A percentile compares a stretch with the other conserved stretches of the same genome.
These are phyloP conservation scores for Heteromormyrus szaboi DNA, from an alignment of 2,797 vertebrate genomes.

Conservation along the genomic window DNA sequence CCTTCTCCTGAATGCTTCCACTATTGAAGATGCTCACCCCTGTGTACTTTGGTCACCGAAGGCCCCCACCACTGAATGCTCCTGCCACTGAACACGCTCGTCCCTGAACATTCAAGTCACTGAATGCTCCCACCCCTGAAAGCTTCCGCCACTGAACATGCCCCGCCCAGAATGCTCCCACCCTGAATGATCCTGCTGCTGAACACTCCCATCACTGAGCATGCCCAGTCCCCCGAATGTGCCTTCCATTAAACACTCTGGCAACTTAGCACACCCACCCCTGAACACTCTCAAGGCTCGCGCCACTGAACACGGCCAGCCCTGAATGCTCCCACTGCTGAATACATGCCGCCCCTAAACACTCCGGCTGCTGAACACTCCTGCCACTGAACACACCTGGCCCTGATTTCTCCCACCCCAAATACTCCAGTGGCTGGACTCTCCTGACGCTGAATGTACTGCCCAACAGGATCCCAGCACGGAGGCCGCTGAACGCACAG, in stretches of 20 bases:
- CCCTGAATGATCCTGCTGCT: not conserved
- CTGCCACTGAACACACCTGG: not conserved
- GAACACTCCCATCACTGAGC: not conserved
- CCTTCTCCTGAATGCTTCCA: not conserved
- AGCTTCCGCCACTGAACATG: not conserved
- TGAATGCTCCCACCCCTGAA: not conserved
- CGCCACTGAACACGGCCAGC: not conserved
- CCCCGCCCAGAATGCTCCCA: not conserved
- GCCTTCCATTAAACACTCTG: not conserved
- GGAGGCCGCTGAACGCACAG: slow-evolving; percentile 11
- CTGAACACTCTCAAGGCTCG: not conserved
- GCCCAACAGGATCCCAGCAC: not conserved
- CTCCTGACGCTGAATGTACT: not conserved
- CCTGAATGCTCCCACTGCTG: not conserved
- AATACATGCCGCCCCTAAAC: not conserved
- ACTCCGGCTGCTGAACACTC: not conserved
- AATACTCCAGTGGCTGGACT: not conserved
- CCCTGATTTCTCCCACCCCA: not conserved
- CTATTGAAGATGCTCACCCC: not conserved
- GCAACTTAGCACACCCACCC: not conserved
- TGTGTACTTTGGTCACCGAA: not conserved
- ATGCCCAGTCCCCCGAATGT: not conserved
- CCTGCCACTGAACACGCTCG: not conserved
- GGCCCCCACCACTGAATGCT: not conserved
- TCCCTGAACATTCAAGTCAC: not conserved